These are phyloP conservation scores for Xiphorhynchus erythropygius DNA, from an alignment of 2,797 vertebrate species.

Conservation along the genomic window DNA sequence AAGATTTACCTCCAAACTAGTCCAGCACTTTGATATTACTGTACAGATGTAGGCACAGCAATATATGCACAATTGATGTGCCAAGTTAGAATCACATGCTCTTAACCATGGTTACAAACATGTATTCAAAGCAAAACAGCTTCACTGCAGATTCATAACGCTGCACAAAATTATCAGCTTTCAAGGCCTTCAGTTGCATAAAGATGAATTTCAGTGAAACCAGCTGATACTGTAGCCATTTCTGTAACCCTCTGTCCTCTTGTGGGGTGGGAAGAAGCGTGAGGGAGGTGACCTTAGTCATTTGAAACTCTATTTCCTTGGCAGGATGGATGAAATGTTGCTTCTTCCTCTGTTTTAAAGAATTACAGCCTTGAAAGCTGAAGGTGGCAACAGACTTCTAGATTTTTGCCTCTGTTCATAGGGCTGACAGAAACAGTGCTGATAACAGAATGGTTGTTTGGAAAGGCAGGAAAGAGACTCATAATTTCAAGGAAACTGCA, in stretches of 20 bases:
- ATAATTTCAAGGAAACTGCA: neutral
- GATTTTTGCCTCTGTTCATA: neutral
- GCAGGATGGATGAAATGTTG: neutral
- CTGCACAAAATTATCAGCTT: neutral
- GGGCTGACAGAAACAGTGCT: neutral
- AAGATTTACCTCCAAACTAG: neutral
- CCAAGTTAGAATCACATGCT: neutral
- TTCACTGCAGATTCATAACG: neutral
- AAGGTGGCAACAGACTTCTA: neutral
- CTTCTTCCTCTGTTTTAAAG: neutral
- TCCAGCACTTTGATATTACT: neutral
- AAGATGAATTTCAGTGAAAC: neutral
- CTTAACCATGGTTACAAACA: neutral
- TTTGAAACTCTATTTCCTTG: neutral
- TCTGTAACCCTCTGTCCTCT: neutral
- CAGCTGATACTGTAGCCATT: neutral
- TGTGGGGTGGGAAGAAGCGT: accelerated
- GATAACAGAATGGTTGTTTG: neutral
- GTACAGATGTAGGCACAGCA: neutral
- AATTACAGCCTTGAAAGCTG: neutral
- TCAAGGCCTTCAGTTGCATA: neutral
- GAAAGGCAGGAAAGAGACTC: neutral
- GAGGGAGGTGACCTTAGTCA: neutral
- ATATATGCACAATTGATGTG: neutral
- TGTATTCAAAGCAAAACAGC: neutral